Evolutionary conservation across 2,113 vertebrate species (phyloP).

Genomic region (Microcebus lehilahytsara): DNA sequence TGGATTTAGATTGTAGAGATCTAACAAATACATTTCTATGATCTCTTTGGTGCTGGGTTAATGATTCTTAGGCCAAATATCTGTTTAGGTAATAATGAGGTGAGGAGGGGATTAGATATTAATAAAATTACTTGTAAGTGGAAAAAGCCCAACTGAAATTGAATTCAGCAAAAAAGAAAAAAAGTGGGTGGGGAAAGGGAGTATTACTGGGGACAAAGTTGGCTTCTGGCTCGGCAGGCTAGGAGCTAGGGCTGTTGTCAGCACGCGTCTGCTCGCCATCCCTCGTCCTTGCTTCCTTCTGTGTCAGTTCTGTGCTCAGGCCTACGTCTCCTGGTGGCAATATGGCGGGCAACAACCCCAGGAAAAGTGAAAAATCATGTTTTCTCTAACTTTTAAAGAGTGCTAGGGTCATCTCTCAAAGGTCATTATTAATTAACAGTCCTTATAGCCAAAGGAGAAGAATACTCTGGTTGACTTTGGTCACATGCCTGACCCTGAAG

Average conservation of each 20-base stretch:
- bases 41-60: not conserved
- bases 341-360: not conserved
- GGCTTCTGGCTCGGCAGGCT: not conserved
- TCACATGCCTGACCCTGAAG: not conserved
- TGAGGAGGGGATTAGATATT: not conserved
- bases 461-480: not conserved
- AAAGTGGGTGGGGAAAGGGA: not conserved
- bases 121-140: not conserved
- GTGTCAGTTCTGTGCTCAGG: not conserved
- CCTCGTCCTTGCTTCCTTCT: not conserved
- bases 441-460: not conserved
- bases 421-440: not conserved
- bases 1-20: not conserved
- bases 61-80: not conserved
- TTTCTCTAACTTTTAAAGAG: not conserved
- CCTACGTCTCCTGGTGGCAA: accelerated
- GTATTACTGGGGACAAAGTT: not conserved
- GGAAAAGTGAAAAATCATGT: not conserved
- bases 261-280: not conserved
- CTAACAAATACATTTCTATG: not conserved
- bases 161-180: not conserved
- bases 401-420: not conserved
- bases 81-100: not conserved
- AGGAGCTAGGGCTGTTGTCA: not conserved
- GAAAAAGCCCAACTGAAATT: not conserved